A percentile compares a stretch with the other conserved stretches of the same genome.
Conservation (phyloP, 2,888 invertebrate genomes). For the Lochmaea capreae region DNA sequence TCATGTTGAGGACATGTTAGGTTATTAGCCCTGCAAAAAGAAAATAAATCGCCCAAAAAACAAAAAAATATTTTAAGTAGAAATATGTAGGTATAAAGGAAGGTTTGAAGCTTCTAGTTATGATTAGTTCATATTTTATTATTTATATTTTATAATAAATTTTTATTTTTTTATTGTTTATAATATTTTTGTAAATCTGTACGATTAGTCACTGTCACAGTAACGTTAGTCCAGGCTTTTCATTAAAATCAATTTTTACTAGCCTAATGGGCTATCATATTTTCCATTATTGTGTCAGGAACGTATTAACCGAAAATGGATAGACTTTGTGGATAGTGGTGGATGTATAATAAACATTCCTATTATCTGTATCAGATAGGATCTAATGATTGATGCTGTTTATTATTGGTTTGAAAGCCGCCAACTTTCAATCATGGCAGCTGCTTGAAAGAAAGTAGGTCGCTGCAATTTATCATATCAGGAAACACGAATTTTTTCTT, state of each 20-base stretch:
- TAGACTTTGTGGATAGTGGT: background rate
- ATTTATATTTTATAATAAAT: too few relatives aligned
- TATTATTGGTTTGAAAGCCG: slow-evolving; percentile 16
- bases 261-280: slow-evolving; percentile 6
- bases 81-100: too few relatives aligned
- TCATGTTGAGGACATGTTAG: too few relatives aligned
- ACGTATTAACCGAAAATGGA: slow-evolving; percentile 6
- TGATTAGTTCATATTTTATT: too few relatives aligned
- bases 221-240: background rate
- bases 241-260: slow-evolving; percentile 11
- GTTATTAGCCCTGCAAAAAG: too few relatives aligned
- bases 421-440: slow-evolving; percentile 11
- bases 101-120: too few relatives aligned
- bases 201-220: background rate
- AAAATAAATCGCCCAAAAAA: too few relatives aligned
- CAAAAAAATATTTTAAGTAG: too few relatives aligned
- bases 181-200: background rate
- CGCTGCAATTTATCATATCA: background rate
- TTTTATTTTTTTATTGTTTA: too few relatives aligned
- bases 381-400: slow-evolving; percentile 22
- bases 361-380: slow-evolving; percentile 8
- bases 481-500: background rate
- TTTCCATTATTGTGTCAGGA: slow-evolving; percentile 10
- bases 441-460: background rate
- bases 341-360: background rate